A percentile compares a stretch with the other conserved stretches of the same genome.
phyloP scores from a whole-genome alignment of 1,140 invertebrate genomes.

The Sipha flava region DNA sequence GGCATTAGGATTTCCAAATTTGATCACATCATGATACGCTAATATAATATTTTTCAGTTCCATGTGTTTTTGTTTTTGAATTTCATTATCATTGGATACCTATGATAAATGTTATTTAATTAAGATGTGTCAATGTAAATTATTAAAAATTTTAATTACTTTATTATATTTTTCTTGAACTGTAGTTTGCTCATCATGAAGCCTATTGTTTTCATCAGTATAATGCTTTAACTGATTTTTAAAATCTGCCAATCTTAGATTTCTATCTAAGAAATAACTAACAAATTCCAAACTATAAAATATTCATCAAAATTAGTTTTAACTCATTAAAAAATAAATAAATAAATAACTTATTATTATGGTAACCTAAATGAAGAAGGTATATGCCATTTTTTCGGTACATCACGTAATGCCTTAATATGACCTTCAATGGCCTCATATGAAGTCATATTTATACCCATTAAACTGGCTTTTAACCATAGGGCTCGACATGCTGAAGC shows the following conservation, averaged over 20 bases:
- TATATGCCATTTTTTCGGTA: constrained; percentile 88
- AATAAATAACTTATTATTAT: neutral
- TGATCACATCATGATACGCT: constrained; percentile 53
- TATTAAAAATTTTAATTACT: constrained; percentile 43
- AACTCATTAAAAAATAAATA: neutral
- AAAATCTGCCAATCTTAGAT: constrained; percentile 63
- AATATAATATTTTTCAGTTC: constrained; percentile 48
- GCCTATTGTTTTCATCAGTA: constrained; percentile 61
- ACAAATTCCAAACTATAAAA: constrained; percentile 80
- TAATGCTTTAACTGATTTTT: constrained; percentile 66
- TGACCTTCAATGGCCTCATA: constrained; percentile 73
- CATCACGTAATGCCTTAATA: constrained; percentile 66
- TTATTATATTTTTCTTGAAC: constrained; percentile 69
- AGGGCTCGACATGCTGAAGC: constrained; percentile 78
- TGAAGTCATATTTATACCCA: constrained; percentile 73
- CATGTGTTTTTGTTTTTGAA: constrained; percentile 43
- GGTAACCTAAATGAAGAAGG: constrained; percentile 63
- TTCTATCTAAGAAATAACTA: constrained; percentile 83
- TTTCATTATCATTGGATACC: constrained; percentile 53
- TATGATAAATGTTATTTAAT: constrained; percentile 38
- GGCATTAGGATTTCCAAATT: constrained; percentile 51
- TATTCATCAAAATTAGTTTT: neutral
- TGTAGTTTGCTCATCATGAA: constrained; percentile 62
- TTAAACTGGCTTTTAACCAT: constrained; percentile 75
- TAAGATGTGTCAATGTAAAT: neutral